Evolutionary conservation across 2,113 vertebrate genomes (phyloP).

Genomic region (Daboia siamensis): DNA sequence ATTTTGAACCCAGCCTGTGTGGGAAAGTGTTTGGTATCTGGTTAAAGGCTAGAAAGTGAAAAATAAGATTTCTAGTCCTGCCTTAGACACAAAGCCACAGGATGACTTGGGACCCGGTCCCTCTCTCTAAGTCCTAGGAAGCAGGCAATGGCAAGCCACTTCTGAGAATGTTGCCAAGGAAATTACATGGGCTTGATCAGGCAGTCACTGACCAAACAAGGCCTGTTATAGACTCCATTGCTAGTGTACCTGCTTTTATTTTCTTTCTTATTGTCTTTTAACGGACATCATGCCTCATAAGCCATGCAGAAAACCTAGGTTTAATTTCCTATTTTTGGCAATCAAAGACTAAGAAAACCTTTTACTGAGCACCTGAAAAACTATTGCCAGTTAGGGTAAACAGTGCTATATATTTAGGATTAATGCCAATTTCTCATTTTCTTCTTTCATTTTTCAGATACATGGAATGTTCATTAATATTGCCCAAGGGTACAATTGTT

Average conservation of each 20-base stretch:
- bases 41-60: not conserved
- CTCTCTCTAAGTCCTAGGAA: not conserved
- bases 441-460: slow-evolving; percentile 5
- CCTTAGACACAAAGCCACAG: not conserved
- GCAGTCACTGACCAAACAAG: not conserved
- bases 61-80: not conserved
- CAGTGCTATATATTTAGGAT: rapidly evolving
- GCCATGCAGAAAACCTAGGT: not conserved
- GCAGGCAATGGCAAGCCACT: not conserved
- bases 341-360: not conserved
- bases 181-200: not conserved
- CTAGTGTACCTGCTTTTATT: not conserved
- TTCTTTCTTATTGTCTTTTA: not conserved
- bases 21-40: not conserved
- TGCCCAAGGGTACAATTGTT: slow-evolving; percentile 8
- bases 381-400: not conserved
- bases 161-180: not conserved
- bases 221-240: not conserved
- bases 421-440: not conserved
- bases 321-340: not conserved
- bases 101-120: not conserved
- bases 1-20: not conserved
- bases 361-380: not conserved
- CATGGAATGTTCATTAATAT: not conserved
- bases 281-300: not conserved